Evolutionary conservation across 2,888 invertebrate genomes (phyloP).

Genomic region (Protodeltote pygarga): DNA sequence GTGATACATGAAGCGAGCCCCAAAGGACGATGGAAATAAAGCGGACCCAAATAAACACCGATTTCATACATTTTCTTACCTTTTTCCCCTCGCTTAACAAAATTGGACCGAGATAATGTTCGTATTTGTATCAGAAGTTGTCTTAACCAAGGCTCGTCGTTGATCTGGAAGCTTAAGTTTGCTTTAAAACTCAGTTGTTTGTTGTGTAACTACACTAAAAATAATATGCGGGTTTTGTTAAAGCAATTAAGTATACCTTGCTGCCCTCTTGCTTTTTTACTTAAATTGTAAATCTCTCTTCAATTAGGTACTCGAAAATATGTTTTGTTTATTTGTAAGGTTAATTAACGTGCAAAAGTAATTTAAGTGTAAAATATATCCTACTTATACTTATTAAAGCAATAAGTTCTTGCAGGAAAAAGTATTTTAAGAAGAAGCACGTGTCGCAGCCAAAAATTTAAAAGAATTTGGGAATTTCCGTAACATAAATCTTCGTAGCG

Average conservation of each 20-base stretch:
- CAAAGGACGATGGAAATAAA: constrained; percentile 65
- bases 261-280: background rate
- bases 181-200: constrained; percentile 27
- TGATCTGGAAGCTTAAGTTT: constrained; percentile 35
- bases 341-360: constrained; percentile 33
- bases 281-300: background rate
- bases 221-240: constrained; percentile 19
- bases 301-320: constrained; percentile 3
- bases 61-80: constrained; percentile 62
- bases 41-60: constrained; percentile 70
- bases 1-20: constrained; percentile 71
- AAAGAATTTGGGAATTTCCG: constrained; percentile 78
- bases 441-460: constrained; percentile 76
- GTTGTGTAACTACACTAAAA: constrained; percentile 3
- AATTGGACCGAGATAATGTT: constrained; percentile 51
- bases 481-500: constrained; percentile 79
- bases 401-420: constrained; percentile 54
- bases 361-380: constrained; percentile 46
- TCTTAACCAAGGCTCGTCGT: constrained; percentile 28
- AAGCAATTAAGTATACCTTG: constrained; percentile 1
- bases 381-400: constrained; percentile 50
- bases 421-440: constrained; percentile 62
- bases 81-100: constrained; percentile 53
- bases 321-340: constrained; percentile 21
- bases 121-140: constrained; percentile 45